Base-by-base conservation (phyloP, 2,113 vertebrate genomes). In the Tupaia chinensis region DNA sequence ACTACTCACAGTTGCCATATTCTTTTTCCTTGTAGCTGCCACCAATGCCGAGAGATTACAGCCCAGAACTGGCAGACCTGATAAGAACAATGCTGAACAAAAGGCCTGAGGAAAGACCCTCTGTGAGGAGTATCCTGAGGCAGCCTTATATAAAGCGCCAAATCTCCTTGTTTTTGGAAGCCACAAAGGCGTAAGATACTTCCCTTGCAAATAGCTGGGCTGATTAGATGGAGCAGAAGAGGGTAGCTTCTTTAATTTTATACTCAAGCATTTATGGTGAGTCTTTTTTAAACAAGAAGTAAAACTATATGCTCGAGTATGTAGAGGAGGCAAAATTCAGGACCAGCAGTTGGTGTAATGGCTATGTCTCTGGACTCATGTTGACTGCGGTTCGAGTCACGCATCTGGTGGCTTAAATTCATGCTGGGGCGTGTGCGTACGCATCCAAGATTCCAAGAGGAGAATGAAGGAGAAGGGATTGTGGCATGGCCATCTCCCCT, bases 11-110 rank as follows among this genome's bases (percentile, higher is more conserved):
- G 23, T 70, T 87, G 4, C 27, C 22, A 29, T 93, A 74, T 86
- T n/a, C 14, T 94, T 96, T 96, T 79, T 81, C 32, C 96, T 96
- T 97, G 54, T 96, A 99, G 99, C 96, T 99, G 76, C 99, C 99
- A 34, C 99, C 99, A 94, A 99, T 99, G 99, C 99, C 99, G 73
- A 99, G 98, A 97, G 98, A 99, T 96, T 99, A 99, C 70, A 99
- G 99, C 96, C 98, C 98, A 61, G 99, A 99, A 95, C 97, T 99
- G 87, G 99, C 99, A 78, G 99, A 99, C 89, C 98, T 99, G 94
- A 99, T 99, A 97, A 99, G 98, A 97, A 99, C 99, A 79, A 99
- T 99, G 99, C 98, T 99, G 97, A 99, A 98, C 97, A 99, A 99
- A 97, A 99, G 97, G 84, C 99, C 99, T 29, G 99, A 99, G 88